Base-by-base conservation (phyloP, 2,888 invertebrate genomes). In the Autographa gamma region DNA sequence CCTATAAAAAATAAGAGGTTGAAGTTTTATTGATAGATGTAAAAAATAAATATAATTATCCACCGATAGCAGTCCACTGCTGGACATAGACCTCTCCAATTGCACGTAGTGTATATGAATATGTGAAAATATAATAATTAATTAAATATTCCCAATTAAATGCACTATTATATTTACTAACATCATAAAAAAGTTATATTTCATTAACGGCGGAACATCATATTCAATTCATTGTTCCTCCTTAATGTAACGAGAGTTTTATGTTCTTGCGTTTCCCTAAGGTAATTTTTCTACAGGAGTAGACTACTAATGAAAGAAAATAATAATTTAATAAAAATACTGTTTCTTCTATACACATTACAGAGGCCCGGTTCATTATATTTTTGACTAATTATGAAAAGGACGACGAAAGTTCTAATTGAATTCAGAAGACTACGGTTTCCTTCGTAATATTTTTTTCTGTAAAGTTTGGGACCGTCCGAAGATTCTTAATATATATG, bases 401-500 rank as follows among this genome's bases (percentile, higher is more conserved):
- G 69, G 71, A 78, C 79, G 74, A 68, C 66, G 66, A 83, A 84
- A 82, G 75, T 84, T 80, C 75, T 85, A 85, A 85, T 84, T 84
- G 83, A 85, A 84, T 84, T 83, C 75, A 73, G 73, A 72, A 74
- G 79, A 74, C 69, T 69, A 69, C 70, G 70, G 64, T 66, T 58
- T 64, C 64, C 56, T 62, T 66, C 62, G 76, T 74, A 69, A 75
- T 79, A 74, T 79, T 80, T 62, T 80, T 80, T 72, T 66, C 63
- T 56, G 32, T 62, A 77, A 81, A 84, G 60, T 80, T 79, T 64
- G 19, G 70, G 67, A 59, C 63, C 69, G 56, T 61, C 60, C 68
- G 69, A 68, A 73, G 73, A 72, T 74, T 63, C 74, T 74, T 80
- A 79, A 85, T 88, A 85, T 88, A 84, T 86, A 88, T 85, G 88